Evolutionary conservation across 2,113 vertebrate species (phyloP).

Genomic region (Platysteira castanea): DNA sequence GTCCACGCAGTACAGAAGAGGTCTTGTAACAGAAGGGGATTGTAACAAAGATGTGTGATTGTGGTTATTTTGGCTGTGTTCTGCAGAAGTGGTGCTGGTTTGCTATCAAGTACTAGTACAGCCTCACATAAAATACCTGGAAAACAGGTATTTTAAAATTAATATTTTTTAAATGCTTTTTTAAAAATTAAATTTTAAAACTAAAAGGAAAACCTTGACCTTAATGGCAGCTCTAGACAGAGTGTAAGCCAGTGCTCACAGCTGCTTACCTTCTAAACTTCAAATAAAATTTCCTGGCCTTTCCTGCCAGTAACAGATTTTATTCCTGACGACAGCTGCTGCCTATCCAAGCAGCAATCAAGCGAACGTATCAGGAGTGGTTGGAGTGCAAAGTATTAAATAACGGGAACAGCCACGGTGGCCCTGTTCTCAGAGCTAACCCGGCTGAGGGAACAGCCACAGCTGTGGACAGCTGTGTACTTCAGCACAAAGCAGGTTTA

Average conservation of each 20-base stretch:
- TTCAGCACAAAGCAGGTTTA: background rate
- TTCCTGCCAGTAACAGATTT: background rate
- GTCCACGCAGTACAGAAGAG: background rate
- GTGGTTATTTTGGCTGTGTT: background rate
- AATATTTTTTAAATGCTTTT: background rate
- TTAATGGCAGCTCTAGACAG: background rate
- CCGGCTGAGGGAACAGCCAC: background rate
- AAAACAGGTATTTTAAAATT: background rate
- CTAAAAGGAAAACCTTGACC: background rate
- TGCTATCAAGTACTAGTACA: background rate
- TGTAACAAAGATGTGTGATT: background rate
- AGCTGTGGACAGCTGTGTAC: background rate
- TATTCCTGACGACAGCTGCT: background rate
- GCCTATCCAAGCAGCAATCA: accelerated
- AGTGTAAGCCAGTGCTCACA: background rate
- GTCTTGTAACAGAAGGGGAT: background rate
- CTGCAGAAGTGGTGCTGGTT: background rate
- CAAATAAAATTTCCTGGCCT: background rate
- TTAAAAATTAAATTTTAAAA: background rate
- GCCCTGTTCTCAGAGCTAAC: background rate
- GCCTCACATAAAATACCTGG: background rate
- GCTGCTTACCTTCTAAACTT: background rate
- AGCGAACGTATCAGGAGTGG: accelerated
- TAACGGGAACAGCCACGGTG: accelerated
- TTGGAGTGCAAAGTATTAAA: background rate